Evolutionary conservation across 2,797 vertebrate species (phyloP), one percentile per base, ranked within the genome.

Genomic region (Dendrocincla tyrannina): DNA sequence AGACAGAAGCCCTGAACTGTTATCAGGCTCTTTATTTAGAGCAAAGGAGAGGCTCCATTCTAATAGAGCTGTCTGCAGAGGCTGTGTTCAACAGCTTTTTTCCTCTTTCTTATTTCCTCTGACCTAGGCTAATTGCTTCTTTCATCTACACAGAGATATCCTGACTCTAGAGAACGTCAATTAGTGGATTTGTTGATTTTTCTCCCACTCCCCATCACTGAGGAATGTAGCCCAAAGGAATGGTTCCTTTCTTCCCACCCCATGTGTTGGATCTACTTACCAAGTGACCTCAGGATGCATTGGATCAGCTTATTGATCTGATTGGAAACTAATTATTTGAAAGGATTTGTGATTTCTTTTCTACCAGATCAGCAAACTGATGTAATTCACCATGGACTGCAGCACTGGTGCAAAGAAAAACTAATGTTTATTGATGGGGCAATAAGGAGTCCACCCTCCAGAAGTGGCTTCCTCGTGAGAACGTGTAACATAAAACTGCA

Each of bases 101-200:
- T 28, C 77, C 59, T 83, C 44, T 91, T 79, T 76, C 47, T 67
- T 72, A 75, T 62, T 92, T 95, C 87, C 79, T 77, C 58, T 95
- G 85, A 82, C 85, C 76, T 17, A 83, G 79, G 64, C 82, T 92
- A 95, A 95, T 88, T 81, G 68, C 55, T 91, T 85, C 85, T 83
- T 91, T 92, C 68, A 80, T 67, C 68, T 89, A 12, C 75, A 67
- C 17, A 35, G 73, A 87, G 67, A 95, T 74, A 94, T 17, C 47
- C 56, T 41, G 41, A 46, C 89, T 89, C 85, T 53, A 88, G 85
- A 92, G 76, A 72, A 68, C 0, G 0, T 42, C 83, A 84, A 19
- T 86, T 76, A 81, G 58, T 0, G 0, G 42, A 46, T 47, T 64
- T 84, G 89, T 77, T 88, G 76, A 44, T 67, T 88, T 60, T 37